These are phyloP conservation scores for Drosophila anomalata DNA, from an alignment of 2,888 invertebrate genomes.

Conservation along the genomic window DNA sequence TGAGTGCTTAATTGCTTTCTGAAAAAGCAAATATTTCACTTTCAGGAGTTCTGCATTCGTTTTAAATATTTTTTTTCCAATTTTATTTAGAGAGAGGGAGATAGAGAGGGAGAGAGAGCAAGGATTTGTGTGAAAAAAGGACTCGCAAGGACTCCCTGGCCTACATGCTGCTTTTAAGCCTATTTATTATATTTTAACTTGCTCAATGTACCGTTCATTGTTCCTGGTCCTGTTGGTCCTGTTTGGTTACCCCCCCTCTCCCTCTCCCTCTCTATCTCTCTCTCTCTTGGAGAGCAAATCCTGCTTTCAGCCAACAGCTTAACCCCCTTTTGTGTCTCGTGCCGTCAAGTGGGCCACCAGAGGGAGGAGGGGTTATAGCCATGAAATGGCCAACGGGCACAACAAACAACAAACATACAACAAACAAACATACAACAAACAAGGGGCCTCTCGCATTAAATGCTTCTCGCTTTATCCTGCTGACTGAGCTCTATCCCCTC, in stretches of 20 bases:
- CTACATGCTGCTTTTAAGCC: conserved; percentile 16
- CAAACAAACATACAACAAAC: conserved; percentile 24
- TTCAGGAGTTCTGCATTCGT: background rate
- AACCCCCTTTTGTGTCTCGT: conserved; percentile 3
- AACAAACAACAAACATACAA: too few relatives aligned
- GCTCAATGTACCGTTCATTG: conserved; percentile 65
- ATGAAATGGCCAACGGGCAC: conserved; percentile 66
- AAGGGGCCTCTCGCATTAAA: conserved; percentile 8
- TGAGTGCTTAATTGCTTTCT: conserved; percentile 1
- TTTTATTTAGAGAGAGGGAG: background rate
- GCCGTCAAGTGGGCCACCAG: conserved; percentile 52
- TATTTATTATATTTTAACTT: conserved; percentile 71
- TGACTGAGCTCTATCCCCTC: too few relatives aligned
- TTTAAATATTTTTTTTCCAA: conserved; percentile 6
- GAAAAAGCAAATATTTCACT: background rate
- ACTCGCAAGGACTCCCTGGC: too few relatives aligned
- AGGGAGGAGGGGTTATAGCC: conserved; percentile 11
- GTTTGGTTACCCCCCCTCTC: background rate
- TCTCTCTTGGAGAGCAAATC: conserved; percentile 15
- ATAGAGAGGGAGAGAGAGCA: too few relatives aligned
- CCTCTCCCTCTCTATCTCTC: too few relatives aligned
- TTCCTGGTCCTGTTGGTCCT: background rate
- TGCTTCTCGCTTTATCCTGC: too few relatives aligned
- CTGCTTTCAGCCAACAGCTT: conserved; percentile 8
- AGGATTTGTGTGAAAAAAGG: too few relatives aligned